Evolutionary conservation across 1,140 invertebrate species (phyloP).

Genomic region (Scylla paramamosain): DNA sequence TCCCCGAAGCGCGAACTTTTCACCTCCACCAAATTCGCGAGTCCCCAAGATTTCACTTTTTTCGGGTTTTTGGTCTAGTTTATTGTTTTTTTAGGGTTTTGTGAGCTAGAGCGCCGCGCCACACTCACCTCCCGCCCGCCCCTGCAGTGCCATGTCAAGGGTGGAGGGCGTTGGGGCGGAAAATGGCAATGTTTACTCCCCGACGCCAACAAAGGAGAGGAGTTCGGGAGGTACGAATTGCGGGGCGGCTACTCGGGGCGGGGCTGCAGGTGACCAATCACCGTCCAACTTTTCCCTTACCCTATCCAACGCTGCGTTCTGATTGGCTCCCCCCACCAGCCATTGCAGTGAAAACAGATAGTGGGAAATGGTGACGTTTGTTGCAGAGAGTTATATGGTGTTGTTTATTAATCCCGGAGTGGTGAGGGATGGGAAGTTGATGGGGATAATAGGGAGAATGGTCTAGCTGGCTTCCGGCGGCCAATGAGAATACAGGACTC

Average conservation of each 20-base stretch:
- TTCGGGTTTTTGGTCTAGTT: no score
- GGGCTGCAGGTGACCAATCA: background rate
- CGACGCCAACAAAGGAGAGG: conserved; percentile 8
- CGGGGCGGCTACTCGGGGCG: background rate
- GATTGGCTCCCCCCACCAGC: background rate
- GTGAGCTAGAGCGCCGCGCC: background rate
- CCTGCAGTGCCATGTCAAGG: background rate
- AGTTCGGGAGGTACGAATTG: background rate
- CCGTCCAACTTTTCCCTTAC: background rate
- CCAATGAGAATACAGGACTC: no score
- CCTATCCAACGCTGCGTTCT: background rate
- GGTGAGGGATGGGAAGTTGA: no score
- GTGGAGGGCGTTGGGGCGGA: background rate
- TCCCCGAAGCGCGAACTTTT: background rate
- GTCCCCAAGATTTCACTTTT: background rate
- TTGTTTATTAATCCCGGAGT: no score
- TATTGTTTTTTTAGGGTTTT: no score
- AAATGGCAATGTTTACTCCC: conserved; percentile 4
- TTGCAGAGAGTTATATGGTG: no score
- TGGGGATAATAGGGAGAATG: no score
- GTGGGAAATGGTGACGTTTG: no score
- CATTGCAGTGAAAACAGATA: no score
- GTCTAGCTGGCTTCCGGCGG: no score
- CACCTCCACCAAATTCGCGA: background rate
- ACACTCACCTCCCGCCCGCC: background rate